Evolutionary conservation across 1,140 invertebrate genomes (phyloP).

Genomic region (Caenorhabditis remanei): DNA sequence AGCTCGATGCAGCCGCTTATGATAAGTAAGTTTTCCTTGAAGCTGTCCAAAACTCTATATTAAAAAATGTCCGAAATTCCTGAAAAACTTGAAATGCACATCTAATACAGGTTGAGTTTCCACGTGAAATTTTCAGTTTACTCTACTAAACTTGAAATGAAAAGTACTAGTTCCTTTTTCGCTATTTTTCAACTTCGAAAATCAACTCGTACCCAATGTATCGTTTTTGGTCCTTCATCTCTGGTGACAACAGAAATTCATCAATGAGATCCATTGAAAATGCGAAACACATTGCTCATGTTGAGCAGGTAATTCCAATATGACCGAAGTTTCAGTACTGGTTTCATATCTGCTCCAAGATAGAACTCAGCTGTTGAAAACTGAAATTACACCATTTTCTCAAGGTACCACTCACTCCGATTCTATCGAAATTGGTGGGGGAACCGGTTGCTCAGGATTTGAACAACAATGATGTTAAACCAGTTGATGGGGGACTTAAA

Average conservation of each 20-base stretch:
- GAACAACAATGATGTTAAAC: constrained; percentile 11
- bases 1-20: constrained; percentile 50
- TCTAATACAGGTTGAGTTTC: no score
- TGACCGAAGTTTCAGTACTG: no score
- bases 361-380: no score
- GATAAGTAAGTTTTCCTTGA: constrained; percentile 48
- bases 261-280: constrained; percentile 11
- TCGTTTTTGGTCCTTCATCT: constrained; percentile 49
- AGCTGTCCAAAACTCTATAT: no score
- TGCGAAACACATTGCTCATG: constrained; percentile 7
- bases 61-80: no score
- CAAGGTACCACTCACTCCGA: neutral
- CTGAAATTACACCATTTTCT: no score
- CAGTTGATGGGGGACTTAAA: neutral
- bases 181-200: neutral
- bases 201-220: constrained; percentile 28
- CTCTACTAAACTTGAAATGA: no score
- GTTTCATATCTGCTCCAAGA: no score
- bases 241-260: neutral
- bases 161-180: no score
- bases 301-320: neutral
- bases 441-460: neutral
- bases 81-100: no score
- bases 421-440: neutral
- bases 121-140: no score